Conservation (phyloP, 2,113 vertebrate species). For the Polypterus bichir region DNA sequence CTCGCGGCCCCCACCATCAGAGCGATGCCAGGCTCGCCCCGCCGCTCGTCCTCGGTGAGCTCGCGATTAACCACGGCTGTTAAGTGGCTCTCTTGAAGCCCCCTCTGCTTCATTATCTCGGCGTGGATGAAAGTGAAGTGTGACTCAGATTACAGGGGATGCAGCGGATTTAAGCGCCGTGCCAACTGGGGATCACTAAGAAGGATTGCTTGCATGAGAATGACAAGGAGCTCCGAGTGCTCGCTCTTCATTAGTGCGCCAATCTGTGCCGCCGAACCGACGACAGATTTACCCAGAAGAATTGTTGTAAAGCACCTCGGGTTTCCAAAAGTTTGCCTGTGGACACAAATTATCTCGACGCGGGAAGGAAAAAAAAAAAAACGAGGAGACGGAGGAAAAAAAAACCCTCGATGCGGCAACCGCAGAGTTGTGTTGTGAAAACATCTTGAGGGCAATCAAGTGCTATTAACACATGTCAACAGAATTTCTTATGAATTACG, state of each 20-base stretch:
- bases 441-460: conserved; percentile 60
- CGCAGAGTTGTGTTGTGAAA: conserved; percentile 58
- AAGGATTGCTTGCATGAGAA: conserved; percentile 23
- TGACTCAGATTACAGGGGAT: conserved; percentile 35
- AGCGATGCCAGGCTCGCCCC: no score
- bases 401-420: conserved; percentile 45
- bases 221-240: conserved; percentile 21
- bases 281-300: conserved; percentile 53
- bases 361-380: conserved; percentile 44
- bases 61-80: no score
- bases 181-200: conserved; percentile 25
- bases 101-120: no score
- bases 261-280: conserved; percentile 44
- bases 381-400: conserved; percentile 37
- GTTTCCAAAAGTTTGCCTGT: conserved; percentile 58
- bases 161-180: conserved; percentile 14
- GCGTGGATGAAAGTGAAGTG: conserved; percentile 33
- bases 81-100: no score
- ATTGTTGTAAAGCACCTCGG: conserved; percentile 60
- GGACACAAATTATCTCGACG: conserved; percentile 64
- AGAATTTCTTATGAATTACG: conserved; percentile 52
- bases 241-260: conserved; percentile 49
- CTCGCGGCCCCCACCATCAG: no score
- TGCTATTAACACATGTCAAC: conserved; percentile 65
- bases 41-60: no score